Evolutionary conservation across 2,113 vertebrate genomes (phyloP), one percentile per base, ranked within the genome.

Genomic region (Mirza zaza): DNA sequence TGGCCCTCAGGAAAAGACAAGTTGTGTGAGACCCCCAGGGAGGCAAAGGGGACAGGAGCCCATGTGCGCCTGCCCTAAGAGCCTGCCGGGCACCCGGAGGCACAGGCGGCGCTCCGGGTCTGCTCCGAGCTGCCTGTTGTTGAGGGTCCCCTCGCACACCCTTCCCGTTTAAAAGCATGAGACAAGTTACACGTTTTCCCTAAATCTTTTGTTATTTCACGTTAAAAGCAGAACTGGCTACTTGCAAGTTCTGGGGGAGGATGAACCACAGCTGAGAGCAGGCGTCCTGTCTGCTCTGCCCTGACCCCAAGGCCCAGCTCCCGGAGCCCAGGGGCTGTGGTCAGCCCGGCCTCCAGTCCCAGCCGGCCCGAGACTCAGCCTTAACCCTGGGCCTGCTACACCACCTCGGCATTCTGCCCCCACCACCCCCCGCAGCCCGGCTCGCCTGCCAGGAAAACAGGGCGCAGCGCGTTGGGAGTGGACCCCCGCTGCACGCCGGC

Each of bases 81-180:
- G 7, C 55, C 55, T 2, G 55, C 55, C 7, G 20, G 55, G 20
- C 55, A 21, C 20, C 18, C 3, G 55, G 20, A 65, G 27, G 55
- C 50, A 15, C 8, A 0, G 34, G 29, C 20, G 3, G 8, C 0
- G 0, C 29, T 11, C 27, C 5, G 10, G 0, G 1, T 1, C 1
- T 1, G n/a, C 6, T 25, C n/a, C 21, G 3, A 0, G 8, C 12
- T 12, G 9, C 27, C 2, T 13, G 29, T n/a, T 12, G 15, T 32
- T 32, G 55, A 81, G 75, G 6, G 11, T 5, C 2, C 57, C 77
- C 45, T 18, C 8, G 57, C 36, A 63, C 42, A 57, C 32, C 34
- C n/a, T 85, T 50, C 76, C 63, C 71, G 12, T 14, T 36, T 45
- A 29, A 68, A 48, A 57, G 73, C 39, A 34, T 15, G 45, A 61